These are phyloP conservation scores for Brachystomella parvula DNA, from an alignment of 1,140 invertebrate species.

Conservation along the genomic window DNA sequence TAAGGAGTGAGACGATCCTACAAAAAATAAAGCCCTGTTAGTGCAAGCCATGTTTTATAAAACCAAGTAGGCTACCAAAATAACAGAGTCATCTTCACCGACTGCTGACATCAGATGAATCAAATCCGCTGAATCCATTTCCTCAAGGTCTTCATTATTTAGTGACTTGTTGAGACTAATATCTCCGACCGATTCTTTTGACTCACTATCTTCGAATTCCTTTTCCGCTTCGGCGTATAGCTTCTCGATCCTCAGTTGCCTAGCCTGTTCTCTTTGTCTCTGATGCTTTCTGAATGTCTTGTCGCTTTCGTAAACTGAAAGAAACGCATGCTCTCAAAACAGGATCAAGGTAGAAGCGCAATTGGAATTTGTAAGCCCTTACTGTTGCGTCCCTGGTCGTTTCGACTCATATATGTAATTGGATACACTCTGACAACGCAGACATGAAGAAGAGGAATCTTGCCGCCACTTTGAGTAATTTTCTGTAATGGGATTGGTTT, in stretches of 20 bases:
- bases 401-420: not conserved
- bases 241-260: not conserved
- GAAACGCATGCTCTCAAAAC: too few species aligned
- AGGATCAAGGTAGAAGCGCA: too few species aligned
- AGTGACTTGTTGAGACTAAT: not conserved
- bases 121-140: not conserved
- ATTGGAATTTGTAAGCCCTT: too few species aligned
- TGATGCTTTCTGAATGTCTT: not conserved
- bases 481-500: not conserved
- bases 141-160: not conserved
- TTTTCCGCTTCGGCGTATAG: not conserved
- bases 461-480: not conserved
- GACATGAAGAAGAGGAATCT: not conserved
- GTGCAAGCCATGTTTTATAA: not conserved
- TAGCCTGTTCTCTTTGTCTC: not conserved
- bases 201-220: not conserved
- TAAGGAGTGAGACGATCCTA: not conserved
- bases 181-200: not conserved
- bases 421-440: not conserved
- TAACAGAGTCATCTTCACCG: not conserved
- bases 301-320: not conserved
- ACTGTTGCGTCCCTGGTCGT: not conserved
- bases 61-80: slow-evolving; percentile 3
- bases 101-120: not conserved
- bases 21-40: not conserved